Evolutionary conservation across 2,888 invertebrate species (phyloP), one percentile per base, ranked within the genome.

Genomic region (Chironomus riparius): DNA sequence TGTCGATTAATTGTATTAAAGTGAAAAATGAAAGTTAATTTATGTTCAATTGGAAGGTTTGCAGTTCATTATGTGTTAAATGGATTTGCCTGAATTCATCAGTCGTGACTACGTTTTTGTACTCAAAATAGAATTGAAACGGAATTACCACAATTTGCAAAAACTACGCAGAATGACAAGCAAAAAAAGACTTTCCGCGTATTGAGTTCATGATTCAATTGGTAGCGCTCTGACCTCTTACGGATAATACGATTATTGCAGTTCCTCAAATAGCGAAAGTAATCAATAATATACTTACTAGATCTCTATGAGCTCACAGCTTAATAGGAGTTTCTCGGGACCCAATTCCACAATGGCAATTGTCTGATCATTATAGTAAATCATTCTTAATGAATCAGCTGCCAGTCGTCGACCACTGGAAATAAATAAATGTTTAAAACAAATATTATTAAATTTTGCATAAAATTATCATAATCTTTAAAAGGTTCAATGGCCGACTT

Each of bases 251-350:
- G 56, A 56, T 56, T 56, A 56, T 15, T 56, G 56, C 38, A 38
- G 38, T 28, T 28, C 28, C 28, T 28, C 6, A 4, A 28, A 28
- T 10, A 38, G 7, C 1, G 10, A 38, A 38, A 38, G 10, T 10
- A 18, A 22, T 68, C 68, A 76, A 12, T 28, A 65, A 50, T 81
- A n/a, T n/a, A 92, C 94, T 92, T 85, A 95, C 94, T 90, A 90
- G 79, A 93, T 92, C 87, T 95, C 94, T 81, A 94, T 91, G 80
- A 95, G 87, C 82, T 93, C 92, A 82, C 94, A 94, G 81, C 90
- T 90, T 71, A 91, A 86, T 77, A 92, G 85, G 80, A 90, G 84
- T 82, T 91, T 91, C 77, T 88, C 88, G 5, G 87, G 87, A 4
- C 91, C 91, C 77, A 93, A 86, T 82, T 94, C 93, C 68, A 93